These are phyloP conservation scores for Equus quagga DNA, from an alignment of 2,113 vertebrate species.

Conservation along the genomic window DNA sequence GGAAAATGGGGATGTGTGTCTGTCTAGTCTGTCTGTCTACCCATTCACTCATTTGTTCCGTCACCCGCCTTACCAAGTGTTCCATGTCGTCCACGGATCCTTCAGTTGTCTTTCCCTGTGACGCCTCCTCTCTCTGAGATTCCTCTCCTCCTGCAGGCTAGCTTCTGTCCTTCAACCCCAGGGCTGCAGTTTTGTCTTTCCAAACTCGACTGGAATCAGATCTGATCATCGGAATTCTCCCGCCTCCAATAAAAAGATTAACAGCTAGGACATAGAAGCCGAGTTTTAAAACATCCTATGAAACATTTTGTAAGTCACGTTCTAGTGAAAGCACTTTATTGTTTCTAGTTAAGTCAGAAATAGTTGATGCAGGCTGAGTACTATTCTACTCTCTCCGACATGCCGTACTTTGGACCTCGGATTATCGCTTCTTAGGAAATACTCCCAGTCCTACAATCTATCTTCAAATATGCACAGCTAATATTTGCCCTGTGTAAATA, in stretches of 20 bases:
- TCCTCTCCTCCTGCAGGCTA: not conserved
- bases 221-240: not conserved
- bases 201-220: not conserved
- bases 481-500: constrained; percentile 10
- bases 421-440: not conserved
- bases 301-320: not conserved
- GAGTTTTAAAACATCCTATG: not conserved
- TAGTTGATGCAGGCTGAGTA: not conserved
- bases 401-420: not conserved
- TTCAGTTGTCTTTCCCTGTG: not conserved
- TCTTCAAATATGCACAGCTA: constrained; percentile 18
- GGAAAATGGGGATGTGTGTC: not conserved
- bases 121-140: not conserved
- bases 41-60: not conserved
- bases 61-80: not conserved
- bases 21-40: not conserved
- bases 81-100: not conserved
- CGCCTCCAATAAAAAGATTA: not conserved
- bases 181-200: not conserved
- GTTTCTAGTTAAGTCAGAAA: not conserved
- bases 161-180: not conserved
- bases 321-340: not conserved
- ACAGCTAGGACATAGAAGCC: not conserved
- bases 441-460: not conserved
- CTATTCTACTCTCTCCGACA: rapidly evolving